A percentile compares a stretch with the other conserved stretches of the same genome.
These are phyloP conservation scores for Eupithecia tripunctaria DNA, from an alignment of 2,888 invertebrate genomes.

Conservation along the genomic window DNA sequence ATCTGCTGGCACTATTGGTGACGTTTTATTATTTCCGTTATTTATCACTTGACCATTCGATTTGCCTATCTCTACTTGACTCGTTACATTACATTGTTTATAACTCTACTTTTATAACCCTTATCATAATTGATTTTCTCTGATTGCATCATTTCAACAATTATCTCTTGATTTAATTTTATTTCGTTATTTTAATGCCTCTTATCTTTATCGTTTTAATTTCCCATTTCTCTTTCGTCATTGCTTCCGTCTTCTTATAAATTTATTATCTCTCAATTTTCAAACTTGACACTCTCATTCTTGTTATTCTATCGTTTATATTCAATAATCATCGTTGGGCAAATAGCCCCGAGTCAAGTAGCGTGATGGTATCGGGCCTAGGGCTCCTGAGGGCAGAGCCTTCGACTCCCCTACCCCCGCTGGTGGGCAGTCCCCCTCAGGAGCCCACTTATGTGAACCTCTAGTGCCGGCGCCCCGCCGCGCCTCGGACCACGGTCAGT, in stretches of 20 bases:
- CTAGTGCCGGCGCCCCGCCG: constrained; percentile 87
- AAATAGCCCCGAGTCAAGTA: constrained; percentile 83
- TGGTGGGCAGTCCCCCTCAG: constrained; percentile 88
- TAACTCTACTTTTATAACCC: constrained; percentile 8
- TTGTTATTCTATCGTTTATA: not conserved
- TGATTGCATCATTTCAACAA: constrained; percentile 1
- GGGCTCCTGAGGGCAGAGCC: constrained; percentile 83
- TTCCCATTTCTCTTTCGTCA: not conserved
- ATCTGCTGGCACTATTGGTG: constrained; percentile 82
- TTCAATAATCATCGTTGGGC: constrained; percentile 22
- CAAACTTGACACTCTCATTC: not conserved
- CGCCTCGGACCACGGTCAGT: constrained; percentile 73
- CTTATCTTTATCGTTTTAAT: not conserved
- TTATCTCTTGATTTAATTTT: not conserved
- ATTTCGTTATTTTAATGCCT: constrained; percentile 7
- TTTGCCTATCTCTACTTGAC: constrained; percentile 73
- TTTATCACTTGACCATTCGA: constrained; percentile 47
- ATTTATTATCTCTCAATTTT: not conserved
- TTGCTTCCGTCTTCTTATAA: constrained; percentile 10
- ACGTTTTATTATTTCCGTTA: constrained; percentile 58
- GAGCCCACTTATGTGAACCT: constrained; percentile 97
- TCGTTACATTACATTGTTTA: constrained; percentile 45
- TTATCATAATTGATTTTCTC: constrained; percentile 5
- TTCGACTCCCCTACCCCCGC: constrained; percentile 77
- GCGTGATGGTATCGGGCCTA: constrained; percentile 81